phyloP scores from a whole-genome alignment of 2,888 invertebrate genomes.

The Creontiades dilutus region DNA sequence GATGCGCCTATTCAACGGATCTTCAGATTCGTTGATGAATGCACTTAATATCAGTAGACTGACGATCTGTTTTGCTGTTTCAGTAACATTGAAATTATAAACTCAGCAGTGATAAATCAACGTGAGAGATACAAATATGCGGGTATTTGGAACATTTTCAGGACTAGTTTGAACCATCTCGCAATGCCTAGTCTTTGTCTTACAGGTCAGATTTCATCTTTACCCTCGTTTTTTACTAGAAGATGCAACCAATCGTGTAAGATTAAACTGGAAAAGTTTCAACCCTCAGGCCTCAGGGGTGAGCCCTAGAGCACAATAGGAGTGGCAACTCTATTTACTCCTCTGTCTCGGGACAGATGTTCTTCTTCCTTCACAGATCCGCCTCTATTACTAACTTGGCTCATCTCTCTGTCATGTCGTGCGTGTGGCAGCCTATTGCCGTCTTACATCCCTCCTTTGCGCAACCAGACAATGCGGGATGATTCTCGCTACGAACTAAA shows the following conservation, averaged over 20 bases:
- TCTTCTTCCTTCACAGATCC: conserved; percentile 49
- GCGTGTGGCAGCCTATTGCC: background rate
- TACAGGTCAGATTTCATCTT: background rate
- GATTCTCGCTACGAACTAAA: no score
- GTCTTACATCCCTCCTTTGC: background rate
- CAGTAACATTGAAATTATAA: no score
- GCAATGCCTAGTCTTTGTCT: background rate
- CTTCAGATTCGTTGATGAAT: no score
- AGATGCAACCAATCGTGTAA: conserved; percentile 49
- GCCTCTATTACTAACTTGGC: conserved; percentile 25
- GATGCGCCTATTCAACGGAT: no score
- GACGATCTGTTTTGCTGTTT: no score
- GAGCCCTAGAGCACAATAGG: conserved; percentile 40
- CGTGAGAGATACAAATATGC: no score
- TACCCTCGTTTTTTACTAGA: conserved; percentile 7
- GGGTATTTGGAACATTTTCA: background rate
- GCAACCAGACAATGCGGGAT: no score
- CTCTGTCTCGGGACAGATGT: conserved; percentile 53
- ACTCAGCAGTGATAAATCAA: no score
- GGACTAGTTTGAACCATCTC: background rate
- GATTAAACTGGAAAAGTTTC: conserved; percentile 52
- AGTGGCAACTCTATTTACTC: conserved; percentile 53
- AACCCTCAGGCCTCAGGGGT: conserved; percentile 43
- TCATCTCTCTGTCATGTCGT: conserved; percentile 41
- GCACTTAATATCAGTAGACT: no score